Base-by-base conservation (phyloP, 2,113 vertebrate species). In the Lophius piscatorius region DNA sequence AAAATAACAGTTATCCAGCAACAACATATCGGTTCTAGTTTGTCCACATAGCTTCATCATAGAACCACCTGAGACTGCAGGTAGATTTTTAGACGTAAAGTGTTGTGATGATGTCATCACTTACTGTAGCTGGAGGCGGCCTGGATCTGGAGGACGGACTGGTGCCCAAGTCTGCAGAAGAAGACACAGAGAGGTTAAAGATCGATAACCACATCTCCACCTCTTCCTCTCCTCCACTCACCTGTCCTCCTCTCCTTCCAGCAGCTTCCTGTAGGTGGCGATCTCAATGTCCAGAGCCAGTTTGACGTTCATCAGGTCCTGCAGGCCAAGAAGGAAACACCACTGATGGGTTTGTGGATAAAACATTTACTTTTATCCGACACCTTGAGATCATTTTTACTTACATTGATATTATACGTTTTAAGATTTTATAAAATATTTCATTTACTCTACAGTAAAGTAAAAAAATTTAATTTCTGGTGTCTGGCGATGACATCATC, bases 211-310 rank as follows among this genome's bases (percentile, higher is more conserved):
- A 21, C 2, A 45, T 4, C 10, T 6, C 11, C 5, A 16, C 11
- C 11, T 36, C 42, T 46, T 9, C 11, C 41, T 18, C 4, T 8
- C 2, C 22, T 24, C 3, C 13, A n/a, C 60, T 62, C 64, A 90
- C 87, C 85, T 85, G 93, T 89, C 90, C 89, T 98, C 97, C 86
- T 99, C 96, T 7, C 96, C 97, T 67, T 99, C 96, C 89, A 99
- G 88, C 68, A 99, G 91, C 82, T 97, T 98, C 80, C 95, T 91
- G 90, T 99, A 98, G 84, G 96, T 99, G 35, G 94, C 94, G 0
- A 98, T 98, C 93, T 98, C 96, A 0, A 98, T 93, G 81, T 98
- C 96, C 84, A 98, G 85, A 4, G 93, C 94, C 90, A 98, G 72
- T 45, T 98, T 98, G 73, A 93, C 58, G 0, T 92, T 98, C 95